These are phyloP conservation scores for Galbula dea DNA, from an alignment of 2,113 vertebrate genomes.

Conservation along the genomic window DNA sequence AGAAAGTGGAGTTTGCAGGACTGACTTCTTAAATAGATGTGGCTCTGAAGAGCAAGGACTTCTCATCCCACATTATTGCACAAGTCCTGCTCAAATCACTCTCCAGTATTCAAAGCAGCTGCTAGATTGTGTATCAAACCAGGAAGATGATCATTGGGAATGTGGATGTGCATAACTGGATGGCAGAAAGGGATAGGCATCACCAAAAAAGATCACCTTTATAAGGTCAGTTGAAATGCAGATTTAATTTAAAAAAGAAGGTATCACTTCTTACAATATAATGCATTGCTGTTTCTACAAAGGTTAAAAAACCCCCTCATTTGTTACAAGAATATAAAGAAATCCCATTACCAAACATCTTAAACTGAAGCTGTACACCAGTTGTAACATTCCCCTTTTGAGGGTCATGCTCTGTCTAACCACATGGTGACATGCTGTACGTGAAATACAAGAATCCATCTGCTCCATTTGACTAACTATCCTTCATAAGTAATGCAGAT, in stretches of 20 bases:
- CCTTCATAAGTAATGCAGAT: background rate
- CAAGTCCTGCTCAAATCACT: background rate
- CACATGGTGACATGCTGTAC: background rate
- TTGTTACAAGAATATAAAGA: background rate
- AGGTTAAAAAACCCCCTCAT: background rate
- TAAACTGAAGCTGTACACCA: background rate
- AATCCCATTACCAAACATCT: background rate
- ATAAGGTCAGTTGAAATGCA: background rate
- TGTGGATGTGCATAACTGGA: background rate
- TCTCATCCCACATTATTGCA: background rate
- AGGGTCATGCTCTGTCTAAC: background rate
- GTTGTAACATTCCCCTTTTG: background rate
- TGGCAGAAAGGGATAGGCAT: background rate
- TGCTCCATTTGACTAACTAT: background rate
- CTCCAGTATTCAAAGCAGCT: background rate
- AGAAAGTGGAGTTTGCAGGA: background rate
- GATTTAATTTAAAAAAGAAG: background rate
- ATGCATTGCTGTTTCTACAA: background rate
- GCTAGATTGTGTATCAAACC: background rate
- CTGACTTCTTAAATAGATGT: background rate
- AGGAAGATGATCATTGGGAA: background rate
- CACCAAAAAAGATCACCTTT: background rate
- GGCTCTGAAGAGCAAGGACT: background rate
- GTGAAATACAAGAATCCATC: background rate
- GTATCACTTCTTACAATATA: background rate